A percentile compares a stretch with the other conserved stretches of the same genome.
These are phyloP conservation scores for Sylvilagus floridanus DNA, from an alignment of 2,797 vertebrate genomes.

Conservation along the genomic window DNA sequence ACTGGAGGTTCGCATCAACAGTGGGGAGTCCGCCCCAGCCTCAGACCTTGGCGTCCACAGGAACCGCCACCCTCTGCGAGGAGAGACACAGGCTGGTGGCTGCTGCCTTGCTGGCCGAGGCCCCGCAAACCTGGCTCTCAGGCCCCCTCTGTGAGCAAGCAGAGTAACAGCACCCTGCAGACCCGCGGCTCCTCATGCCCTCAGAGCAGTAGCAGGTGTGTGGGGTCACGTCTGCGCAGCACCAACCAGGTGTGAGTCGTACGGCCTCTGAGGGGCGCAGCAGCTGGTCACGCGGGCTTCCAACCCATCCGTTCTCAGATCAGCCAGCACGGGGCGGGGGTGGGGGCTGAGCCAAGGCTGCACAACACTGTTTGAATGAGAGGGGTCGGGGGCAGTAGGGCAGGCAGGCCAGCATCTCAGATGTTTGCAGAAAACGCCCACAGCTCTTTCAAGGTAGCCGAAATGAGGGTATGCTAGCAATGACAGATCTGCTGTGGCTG, in stretches of 20 bases:
- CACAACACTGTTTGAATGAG: background rate
- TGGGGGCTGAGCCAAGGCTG: background rate
- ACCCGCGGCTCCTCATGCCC: background rate
- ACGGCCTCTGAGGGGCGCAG: background rate
- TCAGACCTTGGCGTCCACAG: background rate
- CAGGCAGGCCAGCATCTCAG: background rate
- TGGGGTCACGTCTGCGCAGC: background rate
- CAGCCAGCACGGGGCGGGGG: background rate
- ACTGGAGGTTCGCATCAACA: background rate
- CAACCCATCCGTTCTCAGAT: background rate
- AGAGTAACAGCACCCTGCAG: constrained; percentile 59
- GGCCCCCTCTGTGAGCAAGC: constrained; percentile 78
- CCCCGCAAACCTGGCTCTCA: constrained; percentile 66
- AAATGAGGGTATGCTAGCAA: background rate
- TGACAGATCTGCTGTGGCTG: background rate
- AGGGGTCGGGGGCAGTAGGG: background rate
- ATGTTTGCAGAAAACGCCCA: background rate
- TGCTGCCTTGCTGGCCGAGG: background rate
- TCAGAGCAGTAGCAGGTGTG: accelerated
- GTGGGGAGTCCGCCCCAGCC: background rate
- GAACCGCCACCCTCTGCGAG: background rate
- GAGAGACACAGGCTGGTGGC: background rate
- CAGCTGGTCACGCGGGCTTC: background rate
- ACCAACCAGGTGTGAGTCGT: background rate
- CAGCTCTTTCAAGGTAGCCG: background rate